Evolutionary conservation across 2,888 invertebrate species (phyloP).

Genomic region (Agrochola circellaris): DNA sequence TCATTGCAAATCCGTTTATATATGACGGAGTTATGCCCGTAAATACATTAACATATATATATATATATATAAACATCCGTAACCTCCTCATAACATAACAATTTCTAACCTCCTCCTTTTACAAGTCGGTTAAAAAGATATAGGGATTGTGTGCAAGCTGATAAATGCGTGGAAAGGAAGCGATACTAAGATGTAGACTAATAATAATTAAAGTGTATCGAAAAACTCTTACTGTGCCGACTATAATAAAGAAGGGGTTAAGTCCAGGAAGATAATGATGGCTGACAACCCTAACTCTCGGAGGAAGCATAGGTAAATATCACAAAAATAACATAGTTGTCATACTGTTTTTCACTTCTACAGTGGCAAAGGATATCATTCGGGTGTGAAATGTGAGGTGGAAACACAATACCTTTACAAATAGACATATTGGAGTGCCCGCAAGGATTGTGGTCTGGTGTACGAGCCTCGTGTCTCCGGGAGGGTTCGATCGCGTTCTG

Average conservation of each 20-base stretch:
- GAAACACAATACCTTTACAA: constrained; percentile 37
- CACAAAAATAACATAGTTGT: background rate
- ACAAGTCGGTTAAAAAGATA: too few relatives aligned
- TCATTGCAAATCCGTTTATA: too few relatives aligned
- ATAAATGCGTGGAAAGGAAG: background rate
- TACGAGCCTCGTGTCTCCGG: background rate
- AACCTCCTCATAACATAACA: too few relatives aligned
- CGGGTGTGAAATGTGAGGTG: constrained; percentile 17
- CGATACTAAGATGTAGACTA: background rate
- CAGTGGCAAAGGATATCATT: constrained; percentile 1
- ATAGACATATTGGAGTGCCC: constrained; percentile 17
- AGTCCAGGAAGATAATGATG: background rate
- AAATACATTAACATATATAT: too few relatives aligned
- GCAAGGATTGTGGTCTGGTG: constrained; percentile 34
- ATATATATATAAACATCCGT: too few relatives aligned
- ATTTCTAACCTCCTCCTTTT: too few relatives aligned
- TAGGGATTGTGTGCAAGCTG: too few relatives aligned
- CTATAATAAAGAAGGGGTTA: background rate
- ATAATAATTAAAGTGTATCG: background rate
- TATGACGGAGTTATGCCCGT: too few relatives aligned
- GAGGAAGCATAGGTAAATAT: background rate
- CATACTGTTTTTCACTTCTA: constrained; percentile 7
- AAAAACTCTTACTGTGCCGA: background rate
- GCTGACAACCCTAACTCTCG: background rate
- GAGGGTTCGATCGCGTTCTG: background rate